These are phyloP conservation scores for Probosciger aterrimus DNA, from an alignment of 2,113 vertebrate genomes.

Conservation along the genomic window DNA sequence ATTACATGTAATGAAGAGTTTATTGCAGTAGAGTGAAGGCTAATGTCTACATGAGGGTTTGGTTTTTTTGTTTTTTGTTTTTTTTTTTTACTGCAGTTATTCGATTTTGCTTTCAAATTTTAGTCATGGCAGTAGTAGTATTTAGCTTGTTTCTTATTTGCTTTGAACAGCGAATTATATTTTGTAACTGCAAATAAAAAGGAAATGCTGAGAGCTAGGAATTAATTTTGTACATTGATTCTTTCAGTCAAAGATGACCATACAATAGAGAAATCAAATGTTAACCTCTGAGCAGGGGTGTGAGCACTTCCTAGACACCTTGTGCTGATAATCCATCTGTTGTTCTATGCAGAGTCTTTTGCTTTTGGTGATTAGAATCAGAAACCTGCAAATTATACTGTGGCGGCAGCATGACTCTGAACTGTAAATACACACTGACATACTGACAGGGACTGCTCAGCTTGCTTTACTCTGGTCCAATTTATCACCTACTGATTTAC, in stretches of 20 bases:
- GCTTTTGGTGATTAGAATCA: not conserved
- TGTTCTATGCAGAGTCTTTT: not conserved
- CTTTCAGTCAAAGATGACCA: not conserved
- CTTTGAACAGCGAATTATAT: not conserved
- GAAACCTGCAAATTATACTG: not conserved
- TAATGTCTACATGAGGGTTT: not conserved
- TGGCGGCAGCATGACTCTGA: not conserved
- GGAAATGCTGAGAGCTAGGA: not conserved
- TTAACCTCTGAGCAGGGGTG: not conserved
- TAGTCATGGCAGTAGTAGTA: not conserved
- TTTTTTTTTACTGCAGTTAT: not conserved
- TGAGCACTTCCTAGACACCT: not conserved
- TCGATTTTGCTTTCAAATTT: not conserved
- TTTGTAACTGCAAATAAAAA: not conserved
- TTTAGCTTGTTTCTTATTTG: not conserved
- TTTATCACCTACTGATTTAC: slow-evolving; percentile 36
- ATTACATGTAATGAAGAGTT: not conserved
- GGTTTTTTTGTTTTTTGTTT: not conserved
- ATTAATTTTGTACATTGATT: not conserved
- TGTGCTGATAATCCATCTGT: not conserved
- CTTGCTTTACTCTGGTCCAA: not conserved
- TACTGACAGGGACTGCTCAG: slow-evolving; percentile 19
- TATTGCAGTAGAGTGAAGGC: not conserved
- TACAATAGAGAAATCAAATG: not conserved
- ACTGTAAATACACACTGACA: not conserved